Conservation (phyloP, 2,797 vertebrate species). For the Cryptoprocta ferox region DNA sequence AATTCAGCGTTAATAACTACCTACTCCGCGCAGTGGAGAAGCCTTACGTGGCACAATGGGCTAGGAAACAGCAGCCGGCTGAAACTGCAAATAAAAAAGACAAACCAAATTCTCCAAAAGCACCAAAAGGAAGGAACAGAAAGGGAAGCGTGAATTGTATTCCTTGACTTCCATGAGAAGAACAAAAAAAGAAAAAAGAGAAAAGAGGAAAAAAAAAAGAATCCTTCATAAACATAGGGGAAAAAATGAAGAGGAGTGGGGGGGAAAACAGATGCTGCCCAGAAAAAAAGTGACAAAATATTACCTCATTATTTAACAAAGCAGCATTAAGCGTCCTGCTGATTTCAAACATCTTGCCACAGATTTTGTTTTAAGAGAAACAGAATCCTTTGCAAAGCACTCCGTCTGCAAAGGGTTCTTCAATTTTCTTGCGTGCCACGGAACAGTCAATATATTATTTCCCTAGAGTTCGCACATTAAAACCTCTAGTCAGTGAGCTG, state of each 20-base stretch:
- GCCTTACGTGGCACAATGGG: constrained; percentile 91
- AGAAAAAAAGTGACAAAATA: constrained; percentile 91
- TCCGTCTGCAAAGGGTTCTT: constrained; percentile 95
- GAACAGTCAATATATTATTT: constrained; percentile 96
- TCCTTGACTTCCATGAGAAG: constrained; percentile 82
- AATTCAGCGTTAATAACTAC: constrained; percentile 95
- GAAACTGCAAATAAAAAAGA: constrained; percentile 88
- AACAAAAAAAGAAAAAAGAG: constrained; percentile 47
- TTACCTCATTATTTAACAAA: constrained; percentile 99
- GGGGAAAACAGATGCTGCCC: constrained; percentile 86
- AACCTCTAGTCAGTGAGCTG: constrained; percentile 96
- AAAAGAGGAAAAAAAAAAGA: constrained; percentile 69
- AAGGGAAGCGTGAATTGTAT: constrained; percentile 82
- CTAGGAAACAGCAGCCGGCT: constrained; percentile 90
- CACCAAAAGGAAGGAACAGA: constrained; percentile 84
- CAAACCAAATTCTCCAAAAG: constrained; percentile 89
- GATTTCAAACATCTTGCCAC: constrained; percentile 99
- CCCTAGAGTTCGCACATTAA: constrained; percentile 99
- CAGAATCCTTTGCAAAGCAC: constrained; percentile 93
- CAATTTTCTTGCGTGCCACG: constrained; percentile 92
- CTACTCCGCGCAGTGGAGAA: constrained; percentile 92
- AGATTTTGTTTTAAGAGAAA: constrained; percentile 90
- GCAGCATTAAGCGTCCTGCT: constrained; percentile 99
- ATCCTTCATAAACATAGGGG: constrained; percentile 84
- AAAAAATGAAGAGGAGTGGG: constrained; percentile 22